A percentile compares a stretch with the other conserved stretches of the same genome.
Conservation (phyloP, 2,888 invertebrate genomes). For the Eupithecia subfuscata region DNA sequence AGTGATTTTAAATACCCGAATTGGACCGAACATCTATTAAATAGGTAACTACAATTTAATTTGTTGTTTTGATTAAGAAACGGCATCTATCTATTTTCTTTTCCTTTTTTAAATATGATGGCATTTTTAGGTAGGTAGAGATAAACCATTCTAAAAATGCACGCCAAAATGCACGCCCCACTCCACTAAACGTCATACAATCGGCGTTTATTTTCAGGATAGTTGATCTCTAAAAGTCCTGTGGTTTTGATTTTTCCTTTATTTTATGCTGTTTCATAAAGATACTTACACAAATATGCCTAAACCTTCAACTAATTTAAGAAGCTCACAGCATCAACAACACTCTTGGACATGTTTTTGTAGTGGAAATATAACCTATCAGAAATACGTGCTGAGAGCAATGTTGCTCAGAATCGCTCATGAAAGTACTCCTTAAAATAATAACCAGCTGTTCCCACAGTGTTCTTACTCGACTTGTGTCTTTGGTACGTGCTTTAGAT, state of each 20-base stretch:
- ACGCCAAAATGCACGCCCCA: too few relatives aligned
- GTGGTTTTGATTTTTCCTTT: too few relatives aligned
- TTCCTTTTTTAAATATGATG: too few relatives aligned
- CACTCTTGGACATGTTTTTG: background rate
- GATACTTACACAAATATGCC: background rate
- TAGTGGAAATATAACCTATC: background rate
- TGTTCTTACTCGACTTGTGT: slow-evolving; percentile 34
- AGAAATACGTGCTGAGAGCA: slow-evolving; percentile 1
- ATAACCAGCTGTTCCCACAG: slow-evolving; percentile 18
- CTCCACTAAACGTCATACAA: too few relatives aligned
- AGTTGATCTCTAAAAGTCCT: too few relatives aligned
- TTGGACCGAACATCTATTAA: background rate
- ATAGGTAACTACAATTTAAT: background rate
- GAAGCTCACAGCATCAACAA: background rate
- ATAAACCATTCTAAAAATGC: too few relatives aligned
- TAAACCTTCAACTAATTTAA: background rate
- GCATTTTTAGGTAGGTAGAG: too few relatives aligned
- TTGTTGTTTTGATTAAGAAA: too few relatives aligned
- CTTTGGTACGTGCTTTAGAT: slow-evolving; percentile 39
- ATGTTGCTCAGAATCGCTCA: slow-evolving; percentile 9
- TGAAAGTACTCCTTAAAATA: slow-evolving; percentile 16
- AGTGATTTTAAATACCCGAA: background rate
- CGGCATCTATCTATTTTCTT: too few relatives aligned
- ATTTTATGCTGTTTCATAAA: background rate
- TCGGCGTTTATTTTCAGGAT: too few relatives aligned